phyloP scores from a whole-genome alignment of 2,797 vertebrate genomes.

The Orestias chungarensis region DNA sequence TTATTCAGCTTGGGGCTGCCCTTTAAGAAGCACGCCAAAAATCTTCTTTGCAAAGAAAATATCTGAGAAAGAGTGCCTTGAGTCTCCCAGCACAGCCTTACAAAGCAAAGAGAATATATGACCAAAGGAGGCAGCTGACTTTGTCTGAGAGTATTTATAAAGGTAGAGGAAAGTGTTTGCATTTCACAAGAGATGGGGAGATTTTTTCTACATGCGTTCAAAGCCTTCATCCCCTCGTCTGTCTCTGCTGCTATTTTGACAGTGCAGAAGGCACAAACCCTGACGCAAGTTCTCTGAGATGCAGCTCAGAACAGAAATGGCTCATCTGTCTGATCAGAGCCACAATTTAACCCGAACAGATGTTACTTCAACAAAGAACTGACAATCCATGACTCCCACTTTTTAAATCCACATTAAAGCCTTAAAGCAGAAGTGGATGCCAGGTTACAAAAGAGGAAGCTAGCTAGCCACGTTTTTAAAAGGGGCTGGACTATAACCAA shows the following conservation, averaged over 20 bases:
- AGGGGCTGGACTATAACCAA: constrained; percentile 21
- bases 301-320: constrained; percentile 55
- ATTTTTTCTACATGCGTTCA: constrained; percentile 36
- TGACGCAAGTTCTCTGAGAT: constrained; percentile 54
- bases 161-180: constrained; percentile 44
- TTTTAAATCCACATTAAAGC: constrained; percentile 47
- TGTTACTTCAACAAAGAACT: constrained; percentile 21
- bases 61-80: constrained; percentile 21
- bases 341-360: constrained; percentile 46
- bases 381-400: background rate
- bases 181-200: constrained; percentile 44
- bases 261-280: constrained; percentile 62
- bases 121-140: constrained; percentile 51
- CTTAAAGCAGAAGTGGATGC: constrained; percentile 43
- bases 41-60: constrained; percentile 5
- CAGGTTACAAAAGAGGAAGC: background rate
- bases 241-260: constrained; percentile 59
- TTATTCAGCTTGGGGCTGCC: constrained; percentile 1
- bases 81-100: constrained; percentile 47
- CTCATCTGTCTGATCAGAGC: constrained; percentile 61
- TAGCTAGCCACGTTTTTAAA: constrained; percentile 11
- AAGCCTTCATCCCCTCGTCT: constrained; percentile 52
- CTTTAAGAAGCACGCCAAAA: constrained; percentile 16
- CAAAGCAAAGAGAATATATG: constrained; percentile 69
- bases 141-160: constrained; percentile 29